Percentiles rank a stretch among this genome's conserved stretches.
phyloP scores from a whole-genome alignment of 1,140 invertebrate species.

The Drosophila nasuta region DNA sequence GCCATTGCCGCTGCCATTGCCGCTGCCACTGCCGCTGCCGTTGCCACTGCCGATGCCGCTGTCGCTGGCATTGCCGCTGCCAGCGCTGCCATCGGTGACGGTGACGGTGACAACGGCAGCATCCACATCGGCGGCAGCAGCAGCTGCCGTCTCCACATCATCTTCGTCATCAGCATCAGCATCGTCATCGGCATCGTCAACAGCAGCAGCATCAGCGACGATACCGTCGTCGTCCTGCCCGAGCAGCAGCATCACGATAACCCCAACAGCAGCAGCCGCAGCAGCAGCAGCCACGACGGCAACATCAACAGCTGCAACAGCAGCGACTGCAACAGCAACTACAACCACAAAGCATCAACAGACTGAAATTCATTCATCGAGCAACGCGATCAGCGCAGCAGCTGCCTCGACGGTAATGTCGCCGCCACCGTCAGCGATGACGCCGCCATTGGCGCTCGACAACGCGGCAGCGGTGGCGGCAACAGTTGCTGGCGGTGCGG shows the following conservation, averaged over 20 bases:
- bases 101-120: conserved; percentile 48
- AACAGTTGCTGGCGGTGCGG: conserved; percentile 17
- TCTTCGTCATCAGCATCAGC: conserved; percentile 50
- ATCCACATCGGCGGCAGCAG: conserved; percentile 32
- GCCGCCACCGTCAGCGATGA: conserved; percentile 79
- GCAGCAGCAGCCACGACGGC: conserved; percentile 41
- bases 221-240: conserved; percentile 45
- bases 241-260: conserved; percentile 51
- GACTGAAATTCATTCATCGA: conserved; percentile 81
- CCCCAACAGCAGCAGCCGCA: conserved; percentile 26
- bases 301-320: conserved; percentile 51
- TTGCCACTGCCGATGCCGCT: conserved; percentile 45
- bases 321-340: conserved; percentile 33
- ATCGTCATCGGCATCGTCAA: conserved; percentile 31
- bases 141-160: conserved; percentile 49
- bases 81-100: conserved; percentile 48
- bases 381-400: conserved; percentile 63
- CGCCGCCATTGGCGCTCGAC: conserved; percentile 52
- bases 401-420: conserved; percentile 80
- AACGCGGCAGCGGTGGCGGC: not conserved
- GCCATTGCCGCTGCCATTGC: conserved; percentile 59
- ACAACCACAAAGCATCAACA: conserved; percentile 63
- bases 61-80: conserved; percentile 26
- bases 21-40: conserved; percentile 49
- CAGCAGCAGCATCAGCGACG: conserved; percentile 24